Percentiles rank a stretch among this genome's conserved stretches.
These are phyloP conservation scores for Enteromius paludinosus DNA, from an alignment of 2,797 vertebrate species.

Conservation along the genomic window DNA sequence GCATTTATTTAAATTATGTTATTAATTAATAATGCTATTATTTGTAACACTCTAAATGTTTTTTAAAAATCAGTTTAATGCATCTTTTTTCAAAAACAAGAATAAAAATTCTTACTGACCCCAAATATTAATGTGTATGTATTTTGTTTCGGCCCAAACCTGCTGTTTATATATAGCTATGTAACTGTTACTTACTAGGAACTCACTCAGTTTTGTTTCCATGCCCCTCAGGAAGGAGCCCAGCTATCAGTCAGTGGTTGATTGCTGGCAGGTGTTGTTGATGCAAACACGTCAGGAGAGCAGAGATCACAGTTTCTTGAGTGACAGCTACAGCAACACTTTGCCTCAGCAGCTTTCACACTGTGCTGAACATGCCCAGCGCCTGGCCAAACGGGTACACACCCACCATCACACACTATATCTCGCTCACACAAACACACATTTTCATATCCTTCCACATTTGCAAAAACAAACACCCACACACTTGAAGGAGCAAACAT, in stretches of 20 bases:
- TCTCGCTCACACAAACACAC: background rate
- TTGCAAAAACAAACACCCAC: slow-evolving; percentile 15
- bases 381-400: slow-evolving; percentile 78
- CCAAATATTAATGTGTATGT: background rate
- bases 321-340: slow-evolving; percentile 72
- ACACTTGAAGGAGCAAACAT: slow-evolving; percentile 6
- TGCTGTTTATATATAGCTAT: background rate
- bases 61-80: background rate
- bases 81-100: background rate
- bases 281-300: slow-evolving; percentile 79
- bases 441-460: slow-evolving; percentile 24
- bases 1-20: background rate
- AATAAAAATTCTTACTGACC: background rate
- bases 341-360: slow-evolving; percentile 75
- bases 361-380: slow-evolving; percentile 78
- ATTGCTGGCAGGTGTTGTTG: slow-evolving; percentile 75
- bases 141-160: background rate
- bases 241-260: slow-evolving; percentile 70
- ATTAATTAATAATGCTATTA: too few species aligned
- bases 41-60: background rate
- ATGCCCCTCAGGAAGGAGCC: slow-evolving; percentile 72
- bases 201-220: background rate
- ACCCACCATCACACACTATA: background rate
- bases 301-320: slow-evolving; percentile 72
- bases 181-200: background rate